phyloP scores from a whole-genome alignment of 2,797 vertebrate genomes.

The Aratinga solstitialis region DNA sequence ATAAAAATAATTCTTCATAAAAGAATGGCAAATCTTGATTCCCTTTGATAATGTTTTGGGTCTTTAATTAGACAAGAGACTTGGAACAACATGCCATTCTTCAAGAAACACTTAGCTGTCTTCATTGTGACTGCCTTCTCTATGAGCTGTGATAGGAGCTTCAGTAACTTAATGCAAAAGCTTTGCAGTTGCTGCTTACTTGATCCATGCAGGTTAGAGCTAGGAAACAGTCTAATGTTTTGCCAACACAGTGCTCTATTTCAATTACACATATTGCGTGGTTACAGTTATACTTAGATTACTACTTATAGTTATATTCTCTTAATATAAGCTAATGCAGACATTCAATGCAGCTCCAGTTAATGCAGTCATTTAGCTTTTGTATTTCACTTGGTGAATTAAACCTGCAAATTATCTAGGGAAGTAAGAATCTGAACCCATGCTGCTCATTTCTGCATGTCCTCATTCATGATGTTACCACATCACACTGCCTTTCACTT shows the following conservation, averaged over 20 bases:
- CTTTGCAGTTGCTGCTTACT: conserved; percentile 2
- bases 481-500: not conserved
- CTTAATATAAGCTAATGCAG: conserved; percentile 27
- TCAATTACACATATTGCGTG: conserved; percentile 34
- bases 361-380: not conserved
- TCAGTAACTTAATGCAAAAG: not conserved
- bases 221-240: conserved; percentile 42
- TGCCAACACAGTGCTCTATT: conserved; percentile 36
- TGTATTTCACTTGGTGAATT: not conserved
- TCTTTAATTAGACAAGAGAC: not conserved
- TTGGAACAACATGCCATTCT: not conserved
- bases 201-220: conserved; percentile 1
- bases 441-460: not conserved
- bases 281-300: conserved; percentile 41
- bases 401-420: not conserved
- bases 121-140: not conserved
- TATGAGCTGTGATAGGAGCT: not conserved
- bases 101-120: not conserved
- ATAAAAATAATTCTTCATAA: conserved; percentile 20
- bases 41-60: conserved; percentile 11
- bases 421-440: not conserved
- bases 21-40: not conserved
- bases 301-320: not conserved
- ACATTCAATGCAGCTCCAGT: not conserved
- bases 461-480: not conserved